These are phyloP conservation scores for Rhodeus uyekii DNA, from an alignment of 2,797 vertebrate species.

Conservation along the genomic window DNA sequence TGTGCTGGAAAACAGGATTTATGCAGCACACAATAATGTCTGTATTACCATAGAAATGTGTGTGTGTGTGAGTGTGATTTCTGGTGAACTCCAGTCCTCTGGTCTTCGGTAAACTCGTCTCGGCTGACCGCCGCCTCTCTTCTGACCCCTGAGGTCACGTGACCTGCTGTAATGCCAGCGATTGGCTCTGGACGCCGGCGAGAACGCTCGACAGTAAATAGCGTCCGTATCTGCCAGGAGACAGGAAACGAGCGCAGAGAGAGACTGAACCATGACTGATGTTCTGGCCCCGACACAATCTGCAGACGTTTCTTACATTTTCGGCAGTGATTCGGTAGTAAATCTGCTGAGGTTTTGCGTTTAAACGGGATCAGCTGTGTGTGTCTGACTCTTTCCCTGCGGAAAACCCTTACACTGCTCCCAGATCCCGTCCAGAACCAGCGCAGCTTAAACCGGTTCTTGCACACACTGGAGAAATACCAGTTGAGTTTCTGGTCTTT, in stretches of 20 bases:
- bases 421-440: not conserved
- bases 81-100: conserved; percentile 73
- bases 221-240: conserved; percentile 1
- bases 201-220: conserved; percentile 60
- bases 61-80: conserved; percentile 53
- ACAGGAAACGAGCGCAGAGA: not conserved
- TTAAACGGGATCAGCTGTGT: not conserved
- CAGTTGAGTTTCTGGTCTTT: too few species aligned
- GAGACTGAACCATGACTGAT: not conserved
- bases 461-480: too few species aligned
- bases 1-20: too few species aligned
- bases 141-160: conserved; percentile 76
- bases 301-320: not conserved
- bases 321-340: not conserved
- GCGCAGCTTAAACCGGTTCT: too few species aligned
- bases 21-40: too few species aligned
- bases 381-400: not conserved
- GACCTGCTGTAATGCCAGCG: conserved; percentile 66
- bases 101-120: conserved; percentile 67
- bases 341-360: not conserved
- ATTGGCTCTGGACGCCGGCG: conserved; percentile 62
- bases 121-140: conserved; percentile 71
- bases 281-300: not conserved
- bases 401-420: not conserved
- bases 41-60: too few species aligned